Evolutionary conservation across 2,113 vertebrate species (phyloP), one percentile per base, ranked within the genome.

Genomic region (Hypocryptadius cinnamomeus): DNA sequence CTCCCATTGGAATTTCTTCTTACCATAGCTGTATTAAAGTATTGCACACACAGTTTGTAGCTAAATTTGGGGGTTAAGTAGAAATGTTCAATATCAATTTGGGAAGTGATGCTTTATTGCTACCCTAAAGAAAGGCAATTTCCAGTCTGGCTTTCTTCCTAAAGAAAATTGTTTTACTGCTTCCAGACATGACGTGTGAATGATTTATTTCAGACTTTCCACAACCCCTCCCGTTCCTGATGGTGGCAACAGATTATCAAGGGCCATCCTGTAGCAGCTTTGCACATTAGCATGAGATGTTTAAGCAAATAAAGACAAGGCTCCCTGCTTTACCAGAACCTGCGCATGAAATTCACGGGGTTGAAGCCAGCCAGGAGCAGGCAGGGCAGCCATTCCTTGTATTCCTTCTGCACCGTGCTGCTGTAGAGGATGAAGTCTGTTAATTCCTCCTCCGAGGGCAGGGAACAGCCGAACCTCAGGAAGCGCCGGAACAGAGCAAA

Each of bases 311-410:
- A 66, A 57, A 80, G 39, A 37, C 25, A 21, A 45, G 1, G 0
- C 30, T 18, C 71, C n/a, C 72, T 66, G 70, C 98, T 98, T 95
- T 95, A 99, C 98, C 98, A 98, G 83, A 91, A 73, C 27, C 72
- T 90, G 71, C 93, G 82, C 21, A 99, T 97, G 45, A 99, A 97
- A 35, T 97, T 85, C 59, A 97, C 27, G 6, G 99, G 98, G 53
- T 99, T 95, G 83, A 99, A 97, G 65, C 99, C 99, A 15, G 98
- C 98, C 85, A 98, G 95, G 16, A 99, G 97, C 24, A 99, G 97
- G 83, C 95, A 94, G 37, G 99, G 98, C 88, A 99, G 97, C 99
- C 99, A 99, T 42, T 98, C 93, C 83, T 96, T 97, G 53, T 97
- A 98, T 5, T 95, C 79, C 44, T 51, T 39, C 5, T 95, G 96